A percentile compares a stretch with the other conserved stretches of the same genome.
These are phyloP conservation scores for Phalacrocorax brasilianus DNA, from an alignment of 2,113 vertebrate species.

Conservation along the genomic window DNA sequence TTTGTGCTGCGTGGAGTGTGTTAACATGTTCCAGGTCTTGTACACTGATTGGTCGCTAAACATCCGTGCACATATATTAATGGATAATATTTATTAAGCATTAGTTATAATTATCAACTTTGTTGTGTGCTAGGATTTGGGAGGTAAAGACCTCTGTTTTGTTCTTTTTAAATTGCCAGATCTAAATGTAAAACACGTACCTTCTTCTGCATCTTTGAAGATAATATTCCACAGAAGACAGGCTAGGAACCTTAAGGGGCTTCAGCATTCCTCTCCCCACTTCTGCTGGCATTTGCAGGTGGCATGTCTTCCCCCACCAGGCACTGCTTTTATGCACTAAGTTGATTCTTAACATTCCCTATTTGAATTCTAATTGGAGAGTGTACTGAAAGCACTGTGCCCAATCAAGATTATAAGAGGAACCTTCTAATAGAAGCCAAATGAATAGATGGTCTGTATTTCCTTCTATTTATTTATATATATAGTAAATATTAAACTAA, in stretches of 20 bases:
- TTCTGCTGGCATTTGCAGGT: background rate
- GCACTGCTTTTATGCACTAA: background rate
- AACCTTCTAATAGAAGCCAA: background rate
- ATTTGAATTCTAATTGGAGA: background rate
- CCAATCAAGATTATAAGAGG: background rate
- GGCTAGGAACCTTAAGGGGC: background rate
- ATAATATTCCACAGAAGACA: background rate
- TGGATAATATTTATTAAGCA: background rate
- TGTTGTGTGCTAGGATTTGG: background rate
- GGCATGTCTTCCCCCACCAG: background rate
- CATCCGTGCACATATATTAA: background rate
- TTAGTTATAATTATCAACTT: background rate
- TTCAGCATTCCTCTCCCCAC: background rate
- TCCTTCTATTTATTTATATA: background rate
- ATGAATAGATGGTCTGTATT: background rate
- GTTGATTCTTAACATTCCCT: background rate
- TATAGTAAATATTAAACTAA: background rate
- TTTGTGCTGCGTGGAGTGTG: background rate
- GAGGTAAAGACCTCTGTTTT: background rate
- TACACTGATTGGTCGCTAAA: background rate
- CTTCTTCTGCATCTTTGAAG: background rate
- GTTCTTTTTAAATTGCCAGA: background rate
- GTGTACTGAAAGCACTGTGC: background rate
- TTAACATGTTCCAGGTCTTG: background rate
- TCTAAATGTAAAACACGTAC: background rate